phyloP scores from a whole-genome alignment of 2,797 vertebrate genomes.

The Aratinga solstitialis region DNA sequence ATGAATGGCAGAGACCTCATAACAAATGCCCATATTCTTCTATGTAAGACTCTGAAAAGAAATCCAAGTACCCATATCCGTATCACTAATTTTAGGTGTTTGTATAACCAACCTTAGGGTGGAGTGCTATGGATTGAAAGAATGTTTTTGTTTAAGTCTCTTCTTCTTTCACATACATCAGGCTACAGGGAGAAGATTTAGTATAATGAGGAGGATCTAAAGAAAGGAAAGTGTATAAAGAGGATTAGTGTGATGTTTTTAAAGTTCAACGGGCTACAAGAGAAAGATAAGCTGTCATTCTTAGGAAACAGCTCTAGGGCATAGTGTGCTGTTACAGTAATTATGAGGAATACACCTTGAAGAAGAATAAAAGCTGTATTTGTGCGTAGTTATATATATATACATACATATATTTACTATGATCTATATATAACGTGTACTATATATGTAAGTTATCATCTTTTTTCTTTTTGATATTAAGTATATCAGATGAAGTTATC shows the following conservation, averaged over 20 bases:
- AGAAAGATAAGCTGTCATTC: neutral
- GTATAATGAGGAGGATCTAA: neutral
- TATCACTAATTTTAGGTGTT: neutral
- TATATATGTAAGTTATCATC: neutral
- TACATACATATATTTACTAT: neutral
- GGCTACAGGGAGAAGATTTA: neutral
- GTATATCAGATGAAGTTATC: neutral
- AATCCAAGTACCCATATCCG: neutral
- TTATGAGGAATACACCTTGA: neutral
- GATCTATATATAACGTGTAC: neutral
- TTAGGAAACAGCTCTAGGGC: neutral
- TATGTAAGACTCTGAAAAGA: neutral
- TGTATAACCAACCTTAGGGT: neutral
- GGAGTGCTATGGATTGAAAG: neutral
- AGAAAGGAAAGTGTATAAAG: neutral
- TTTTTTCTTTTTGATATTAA: neutral
- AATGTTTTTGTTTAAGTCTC: neutral
- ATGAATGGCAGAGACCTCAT: neutral
- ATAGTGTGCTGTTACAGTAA: neutral
- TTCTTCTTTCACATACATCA: neutral
- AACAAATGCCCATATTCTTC: neutral
- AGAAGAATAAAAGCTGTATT: neutral
- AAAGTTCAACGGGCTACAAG: neutral
- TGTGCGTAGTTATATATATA: neutral
- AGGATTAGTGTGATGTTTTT: neutral